Conservation (phyloP, 2,888 invertebrate genomes). For the Sphaerophoria rueppellii region DNA sequence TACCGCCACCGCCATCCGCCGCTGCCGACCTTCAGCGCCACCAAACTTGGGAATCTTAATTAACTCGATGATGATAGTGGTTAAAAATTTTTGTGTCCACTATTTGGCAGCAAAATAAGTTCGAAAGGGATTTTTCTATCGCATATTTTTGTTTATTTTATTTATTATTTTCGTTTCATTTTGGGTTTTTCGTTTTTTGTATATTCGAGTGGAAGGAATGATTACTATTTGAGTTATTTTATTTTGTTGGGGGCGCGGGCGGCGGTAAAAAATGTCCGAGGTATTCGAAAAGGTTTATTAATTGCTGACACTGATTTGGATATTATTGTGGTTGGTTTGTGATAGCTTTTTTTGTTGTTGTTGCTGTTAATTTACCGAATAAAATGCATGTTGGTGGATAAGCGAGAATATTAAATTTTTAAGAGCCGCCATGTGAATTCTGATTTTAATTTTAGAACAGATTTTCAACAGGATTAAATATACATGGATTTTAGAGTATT, state of each 20-base stretch:
- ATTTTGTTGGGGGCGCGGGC: not conserved
- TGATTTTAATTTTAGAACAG: too few species aligned
- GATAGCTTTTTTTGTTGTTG: not conserved
- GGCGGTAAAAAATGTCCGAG: slow-evolving; percentile 21
- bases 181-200: not conserved
- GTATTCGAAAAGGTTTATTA: slow-evolving; percentile 60
- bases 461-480: too few species aligned
- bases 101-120: slow-evolving; percentile 16
- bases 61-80: slow-evolving; percentile 73
- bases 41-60: slow-evolving; percentile 71
- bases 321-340: slow-evolving; percentile 5
- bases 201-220: slow-evolving; percentile 22
- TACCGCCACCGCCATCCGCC: not conserved
- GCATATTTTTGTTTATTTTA: slow-evolving; percentile 60
- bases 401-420: too few species aligned
- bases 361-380: too few species aligned
- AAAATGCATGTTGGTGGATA: too few species aligned
- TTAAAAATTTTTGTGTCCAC: slow-evolving; percentile 71
- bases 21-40: not conserved
- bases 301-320: slow-evolving; percentile 62
- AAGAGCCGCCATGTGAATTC: too few species aligned
- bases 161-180: not conserved
- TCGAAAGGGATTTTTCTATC: slow-evolving; percentile 59
- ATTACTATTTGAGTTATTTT: slow-evolving; percentile 49
- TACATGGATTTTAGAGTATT: too few species aligned